Evolutionary conservation across 1,140 invertebrate genomes (phyloP).

Genomic region (Bombus confusus): DNA sequence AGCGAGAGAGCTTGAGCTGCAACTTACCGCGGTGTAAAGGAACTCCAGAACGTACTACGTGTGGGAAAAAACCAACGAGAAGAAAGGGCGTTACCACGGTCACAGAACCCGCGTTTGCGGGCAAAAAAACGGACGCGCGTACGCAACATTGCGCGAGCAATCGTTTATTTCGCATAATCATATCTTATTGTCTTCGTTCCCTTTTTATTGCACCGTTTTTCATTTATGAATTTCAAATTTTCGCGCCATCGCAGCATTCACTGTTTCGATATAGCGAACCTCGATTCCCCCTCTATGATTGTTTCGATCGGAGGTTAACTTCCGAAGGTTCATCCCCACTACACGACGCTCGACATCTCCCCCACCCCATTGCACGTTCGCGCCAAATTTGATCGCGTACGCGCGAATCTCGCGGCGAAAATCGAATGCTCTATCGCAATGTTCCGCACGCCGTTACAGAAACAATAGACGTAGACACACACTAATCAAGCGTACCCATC

Average conservation of each 20-base stretch:
- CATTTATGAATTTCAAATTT: not conserved
- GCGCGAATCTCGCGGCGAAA: constrained; percentile 19
- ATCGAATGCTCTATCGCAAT: constrained; percentile 73
- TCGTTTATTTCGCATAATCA: constrained; percentile 35
- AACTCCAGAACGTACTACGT: constrained; percentile 97
- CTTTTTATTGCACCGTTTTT: no score
- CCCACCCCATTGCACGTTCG: not conserved
- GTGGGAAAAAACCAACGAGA: constrained; percentile 85
- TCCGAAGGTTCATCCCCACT: not conserved
- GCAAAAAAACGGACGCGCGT: constrained; percentile 74
- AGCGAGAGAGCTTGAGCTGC: constrained; percentile 85
- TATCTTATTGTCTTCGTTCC: not conserved
- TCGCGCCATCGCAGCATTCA: not conserved
- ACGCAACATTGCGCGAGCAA: constrained; percentile 75
- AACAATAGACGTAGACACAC: constrained; percentile 83
- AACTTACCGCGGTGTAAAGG: constrained; percentile 98
- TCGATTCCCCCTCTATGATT: not conserved
- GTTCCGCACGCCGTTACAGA: constrained; percentile 79
- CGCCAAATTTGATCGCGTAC: not conserved
- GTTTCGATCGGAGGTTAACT: not conserved
- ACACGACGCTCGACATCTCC: not conserved
- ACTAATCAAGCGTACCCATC: constrained; percentile 82
- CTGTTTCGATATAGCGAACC: not conserved
- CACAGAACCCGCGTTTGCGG: constrained; percentile 81
- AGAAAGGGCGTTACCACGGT: constrained; percentile 83